Evolutionary conservation across 1,140 invertebrate genomes (phyloP).

Genomic region (Bombus haemorrhoidalis): DNA sequence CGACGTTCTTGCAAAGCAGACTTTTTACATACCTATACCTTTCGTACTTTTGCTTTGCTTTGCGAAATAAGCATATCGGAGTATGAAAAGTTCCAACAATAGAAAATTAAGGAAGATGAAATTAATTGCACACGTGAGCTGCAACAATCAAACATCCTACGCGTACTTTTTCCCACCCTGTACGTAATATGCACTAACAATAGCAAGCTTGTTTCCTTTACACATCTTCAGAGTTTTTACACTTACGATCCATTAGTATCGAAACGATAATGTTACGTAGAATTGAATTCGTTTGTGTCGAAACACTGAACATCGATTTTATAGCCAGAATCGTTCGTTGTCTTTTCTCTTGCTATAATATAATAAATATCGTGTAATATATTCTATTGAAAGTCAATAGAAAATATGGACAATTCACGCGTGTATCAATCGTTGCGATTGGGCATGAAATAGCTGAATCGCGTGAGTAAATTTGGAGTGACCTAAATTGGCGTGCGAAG

Average conservation of each 20-base stretch:
- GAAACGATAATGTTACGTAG: not conserved
- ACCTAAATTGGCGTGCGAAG: conserved; percentile 50
- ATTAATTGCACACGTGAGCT: not conserved
- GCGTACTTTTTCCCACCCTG: not conserved
- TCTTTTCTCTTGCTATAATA: not conserved
- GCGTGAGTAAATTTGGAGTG: conserved; percentile 35
- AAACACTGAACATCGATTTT: not conserved
- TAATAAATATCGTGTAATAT: not conserved
- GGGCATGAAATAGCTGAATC: not conserved
- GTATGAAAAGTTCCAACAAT: not conserved
- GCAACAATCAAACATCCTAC: not conserved
- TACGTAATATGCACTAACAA: not conserved
- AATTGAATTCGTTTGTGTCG: not conserved
- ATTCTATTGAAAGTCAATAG: not conserved
- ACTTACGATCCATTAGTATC: not conserved
- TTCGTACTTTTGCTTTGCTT: not conserved
- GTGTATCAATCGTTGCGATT: not conserved
- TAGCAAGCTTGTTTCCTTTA: not conserved
- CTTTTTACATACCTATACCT: too few relatives aligned
- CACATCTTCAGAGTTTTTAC: not conserved
- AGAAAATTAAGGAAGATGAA: not conserved
- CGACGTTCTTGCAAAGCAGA: too few relatives aligned
- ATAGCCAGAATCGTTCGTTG: not conserved
- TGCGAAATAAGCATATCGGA: not conserved
- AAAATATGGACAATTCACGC: not conserved